Base-by-base conservation (phyloP, 2,113 vertebrate genomes). In the Dicentrarchus labrax region DNA sequence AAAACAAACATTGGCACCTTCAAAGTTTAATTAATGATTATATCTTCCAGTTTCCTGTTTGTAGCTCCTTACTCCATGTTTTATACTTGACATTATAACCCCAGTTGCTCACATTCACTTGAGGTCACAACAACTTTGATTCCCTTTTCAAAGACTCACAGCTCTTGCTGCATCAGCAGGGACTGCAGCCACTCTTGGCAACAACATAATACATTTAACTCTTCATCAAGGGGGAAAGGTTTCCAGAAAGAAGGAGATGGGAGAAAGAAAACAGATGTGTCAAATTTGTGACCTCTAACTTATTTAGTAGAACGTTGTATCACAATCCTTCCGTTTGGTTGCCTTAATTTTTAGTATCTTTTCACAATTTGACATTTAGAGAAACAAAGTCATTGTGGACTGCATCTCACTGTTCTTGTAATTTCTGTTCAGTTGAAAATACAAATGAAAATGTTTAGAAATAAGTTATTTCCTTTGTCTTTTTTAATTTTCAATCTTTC, bases 201-300 rank as follows among this genome's bases (percentile, higher is more conserved):
- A 72, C 48, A 82, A 59, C 24, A 54, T 17, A 67, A 76, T 45
- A 17, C 54, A 72, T 60, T 78, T 86, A 68, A 73, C 54, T 85
- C 72, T 53, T 78, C 56, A 30, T 82, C 72, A 73, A 10, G 17
- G 36, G 36, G 6, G 11, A 61, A 78, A 77, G 10, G 38, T 85
- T 85, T 80, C 60, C 76, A 78, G 50, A 64, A 86, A 73, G 61
- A 53, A 64, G 60, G n/a, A 71, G 61, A 19, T 43, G 36, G 61
- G 39, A 86, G 64, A 89, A 54, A 68, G 41, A 72, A 85, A 85
- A 85, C 84, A 91, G 39, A 89, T 79, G 73, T 59, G 48, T 54
- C 57, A 72, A 76, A 82, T 39, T 30, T 53, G 48, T 84, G 87
- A 83, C 70, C 21, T 50, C 24, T 47, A 66, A 69, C 65, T 43